Percentiles rank a stretch among this genome's conserved stretches.
Evolutionary conservation across 2,113 vertebrate species (phyloP).

Genomic region (Sinocyclocheilus anshuiensis): DNA sequence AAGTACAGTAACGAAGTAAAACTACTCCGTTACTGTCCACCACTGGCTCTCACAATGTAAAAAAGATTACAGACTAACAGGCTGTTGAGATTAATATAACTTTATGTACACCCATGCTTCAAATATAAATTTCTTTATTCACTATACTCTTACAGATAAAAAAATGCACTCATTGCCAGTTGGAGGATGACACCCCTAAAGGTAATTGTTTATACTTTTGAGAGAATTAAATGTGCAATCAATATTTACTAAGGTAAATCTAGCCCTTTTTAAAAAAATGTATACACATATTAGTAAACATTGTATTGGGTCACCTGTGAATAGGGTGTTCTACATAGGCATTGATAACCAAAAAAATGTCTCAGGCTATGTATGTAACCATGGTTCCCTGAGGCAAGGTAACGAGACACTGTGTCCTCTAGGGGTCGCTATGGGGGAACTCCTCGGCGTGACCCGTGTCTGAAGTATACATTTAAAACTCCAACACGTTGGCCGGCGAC

Average conservation of each 20-base stretch:
- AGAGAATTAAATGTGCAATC: background rate
- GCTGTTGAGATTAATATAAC: background rate
- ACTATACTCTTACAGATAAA: slow-evolving; percentile 24
- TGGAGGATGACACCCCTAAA: slow-evolving; percentile 37
- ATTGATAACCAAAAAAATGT: background rate
- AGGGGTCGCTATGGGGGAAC: too few species aligned
- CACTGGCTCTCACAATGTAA: too few species aligned
- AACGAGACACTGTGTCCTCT: too few species aligned
- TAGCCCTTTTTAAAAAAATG: background rate
- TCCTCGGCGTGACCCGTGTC: too few species aligned
- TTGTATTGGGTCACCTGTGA: background rate
- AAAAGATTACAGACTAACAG: background rate
- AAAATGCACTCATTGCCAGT: background rate
- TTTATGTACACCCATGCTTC: background rate
- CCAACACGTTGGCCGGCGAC: too few species aligned
- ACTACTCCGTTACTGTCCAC: too few species aligned
- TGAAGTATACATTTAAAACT: too few species aligned
- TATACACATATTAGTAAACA: background rate
- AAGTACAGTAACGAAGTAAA: too few species aligned
- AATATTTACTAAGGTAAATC: background rate
- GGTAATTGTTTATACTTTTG: background rate
- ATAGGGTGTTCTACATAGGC: background rate
- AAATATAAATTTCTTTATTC: background rate
- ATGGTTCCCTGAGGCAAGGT: too few species aligned
- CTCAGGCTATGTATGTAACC: too few species aligned